Percentiles rank a stretch among this genome's conserved stretches.
phyloP scores from a whole-genome alignment of 92 coral and sea anemone species.

The Siderastrea radians region DNA sequence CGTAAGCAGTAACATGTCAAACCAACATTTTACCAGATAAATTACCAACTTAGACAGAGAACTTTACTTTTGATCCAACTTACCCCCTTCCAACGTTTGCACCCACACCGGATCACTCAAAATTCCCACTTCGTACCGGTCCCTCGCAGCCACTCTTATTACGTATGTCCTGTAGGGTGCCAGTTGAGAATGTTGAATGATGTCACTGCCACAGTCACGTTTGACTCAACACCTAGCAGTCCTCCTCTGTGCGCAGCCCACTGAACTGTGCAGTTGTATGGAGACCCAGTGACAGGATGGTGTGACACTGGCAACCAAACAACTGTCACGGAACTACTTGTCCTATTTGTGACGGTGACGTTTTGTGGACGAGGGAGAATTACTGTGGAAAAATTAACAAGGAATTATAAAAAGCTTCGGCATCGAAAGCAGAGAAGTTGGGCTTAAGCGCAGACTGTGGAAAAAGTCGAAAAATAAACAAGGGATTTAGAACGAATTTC shows the following conservation, averaged over 20 bases:
- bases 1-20: too few species aligned
- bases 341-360: not conserved
- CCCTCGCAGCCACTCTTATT: not conserved
- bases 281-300: not conserved
- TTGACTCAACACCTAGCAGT: not conserved
- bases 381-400: too few species aligned
- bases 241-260: not conserved
- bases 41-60: too few species aligned
- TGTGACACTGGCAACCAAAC: constrained; percentile 3
- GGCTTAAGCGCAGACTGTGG: too few species aligned
- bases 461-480: too few species aligned
- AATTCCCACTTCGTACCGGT: not conserved
- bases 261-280: not conserved
- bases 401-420: too few species aligned
- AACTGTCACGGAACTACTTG: not conserved
- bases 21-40: too few species aligned
- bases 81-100: not conserved
- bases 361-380: not conserved
- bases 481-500: too few species aligned
- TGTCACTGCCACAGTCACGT: not conserved
- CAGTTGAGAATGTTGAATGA: not conserved
- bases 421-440: too few species aligned
- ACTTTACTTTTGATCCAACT: too few species aligned
- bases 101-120: not conserved
- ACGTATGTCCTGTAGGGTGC: not conserved